Evolutionary conservation across 2,113 vertebrate species (phyloP).

Genomic region (Panthera leo): DNA sequence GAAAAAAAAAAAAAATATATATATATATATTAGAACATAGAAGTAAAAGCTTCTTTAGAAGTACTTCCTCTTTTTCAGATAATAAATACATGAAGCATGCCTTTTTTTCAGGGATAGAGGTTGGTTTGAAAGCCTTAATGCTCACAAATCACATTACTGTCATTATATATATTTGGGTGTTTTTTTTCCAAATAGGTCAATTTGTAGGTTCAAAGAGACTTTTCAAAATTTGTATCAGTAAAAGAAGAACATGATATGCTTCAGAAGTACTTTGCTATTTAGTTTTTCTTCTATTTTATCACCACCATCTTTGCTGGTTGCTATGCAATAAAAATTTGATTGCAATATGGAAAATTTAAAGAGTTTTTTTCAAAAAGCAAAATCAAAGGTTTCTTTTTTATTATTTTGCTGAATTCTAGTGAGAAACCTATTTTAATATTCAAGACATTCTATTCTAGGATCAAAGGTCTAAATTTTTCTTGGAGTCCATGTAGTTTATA

Average conservation of each 20-base stretch:
- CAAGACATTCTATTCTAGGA: background rate
- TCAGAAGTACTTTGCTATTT: background rate
- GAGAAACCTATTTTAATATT: background rate
- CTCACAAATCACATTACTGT: background rate
- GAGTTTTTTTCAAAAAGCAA: background rate
- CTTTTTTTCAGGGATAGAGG: background rate
- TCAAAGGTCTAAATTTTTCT: background rate
- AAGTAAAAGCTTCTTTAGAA: background rate
- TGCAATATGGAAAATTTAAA: background rate
- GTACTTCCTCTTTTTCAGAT: background rate
- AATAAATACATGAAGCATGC: background rate
- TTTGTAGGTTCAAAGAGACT: background rate
- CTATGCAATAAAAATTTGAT: background rate
- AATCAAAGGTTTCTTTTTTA: background rate
- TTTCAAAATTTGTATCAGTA: background rate
- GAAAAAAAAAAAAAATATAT: background rate
- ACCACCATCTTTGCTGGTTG: background rate
- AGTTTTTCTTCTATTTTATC: background rate
- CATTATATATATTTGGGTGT: background rate
- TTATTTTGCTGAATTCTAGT: background rate
- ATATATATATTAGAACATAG: background rate
- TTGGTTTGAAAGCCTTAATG: background rate
- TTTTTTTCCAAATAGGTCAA: background rate
- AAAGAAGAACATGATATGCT: background rate
- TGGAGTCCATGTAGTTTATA: background rate